Evolutionary conservation across 2,113 vertebrate species (phyloP).

Genomic region (Hydrolagus affinis): DNA sequence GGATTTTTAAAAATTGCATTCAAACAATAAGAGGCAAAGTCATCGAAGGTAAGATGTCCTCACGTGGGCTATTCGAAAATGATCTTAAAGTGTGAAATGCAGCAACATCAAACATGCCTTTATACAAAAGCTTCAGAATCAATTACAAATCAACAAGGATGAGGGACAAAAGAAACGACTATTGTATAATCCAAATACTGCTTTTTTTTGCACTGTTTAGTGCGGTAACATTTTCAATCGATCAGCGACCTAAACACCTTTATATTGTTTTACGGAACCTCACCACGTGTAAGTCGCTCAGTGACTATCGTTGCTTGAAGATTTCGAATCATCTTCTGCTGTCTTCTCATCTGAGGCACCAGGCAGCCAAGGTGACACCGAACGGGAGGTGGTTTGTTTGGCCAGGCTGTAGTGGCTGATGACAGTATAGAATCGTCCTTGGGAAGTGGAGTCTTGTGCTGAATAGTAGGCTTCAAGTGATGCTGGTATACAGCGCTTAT

Average conservation of each 20-base stretch:
- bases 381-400: constrained; percentile 92
- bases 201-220: constrained; percentile 13
- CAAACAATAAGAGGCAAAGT: constrained; percentile 28
- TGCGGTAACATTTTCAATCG: background rate
- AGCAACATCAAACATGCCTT: constrained; percentile 75
- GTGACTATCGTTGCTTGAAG: constrained; percentile 74
- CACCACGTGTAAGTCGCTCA: constrained; percentile 49
- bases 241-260: constrained; percentile 33
- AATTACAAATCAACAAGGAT: constrained; percentile 74
- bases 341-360: constrained; percentile 67
- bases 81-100: constrained; percentile 57
- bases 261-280: constrained; percentile 27
- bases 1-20: constrained; percentile 20
- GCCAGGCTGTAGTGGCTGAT: constrained; percentile 99
- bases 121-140: constrained; percentile 62
- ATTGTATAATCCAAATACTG: constrained; percentile 30
- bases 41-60: background rate
- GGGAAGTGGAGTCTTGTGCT: constrained; percentile 84
- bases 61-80: constrained; percentile 21
- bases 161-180: constrained; percentile 58
- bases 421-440: constrained; percentile 92
- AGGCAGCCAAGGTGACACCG: constrained; percentile 88
- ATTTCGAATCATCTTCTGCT: constrained; percentile 73
- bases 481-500: constrained; percentile 94
- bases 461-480: constrained; percentile 94